Base-by-base conservation (phyloP, 2,888 invertebrate species). In the Zootermopsis nevadensis region DNA sequence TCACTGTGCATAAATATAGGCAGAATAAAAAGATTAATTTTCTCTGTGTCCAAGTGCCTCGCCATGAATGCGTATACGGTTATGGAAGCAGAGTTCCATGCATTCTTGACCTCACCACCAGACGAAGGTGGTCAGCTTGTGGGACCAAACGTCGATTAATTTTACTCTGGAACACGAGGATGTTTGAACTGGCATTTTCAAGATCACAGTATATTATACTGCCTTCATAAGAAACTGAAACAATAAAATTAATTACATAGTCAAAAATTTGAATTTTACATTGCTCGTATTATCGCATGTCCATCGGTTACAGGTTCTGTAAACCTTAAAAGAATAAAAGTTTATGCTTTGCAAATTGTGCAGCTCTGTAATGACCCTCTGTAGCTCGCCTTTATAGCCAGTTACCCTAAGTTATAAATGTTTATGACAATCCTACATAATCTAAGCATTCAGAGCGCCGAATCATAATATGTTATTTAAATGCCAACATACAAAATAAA, bases 341-440 rank as follows among this genome's bases (percentile, higher is more conserved):
- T n/a, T 60, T 60, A 60, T 60, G 10, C 27, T 60, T 12, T 12
- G 42, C 7, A 42, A 6, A 10, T 42, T 12, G 15, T 1, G 69
- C 30, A 30, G 69, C 33, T n/a, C 19, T 1, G 24, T 74, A 74
- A 74, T 38, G 38, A n/a, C 31, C 31, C 2, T 1, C 31, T 69
- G 2, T 69, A n/a, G 30, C 33, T 74, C 38, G 12, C 74, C 38
- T 74, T 74, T 74, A 74, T 38, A 74, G 72, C 72, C 72, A 72
- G 72, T 33, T 72, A 72, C 31, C 33, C 24, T 72, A 33, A 72
- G 38, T 74, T 24, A 38, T 74, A 74, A 74, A 74, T 3, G 0
- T 38, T 38, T 35, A 74, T 74, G 38, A 22, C 74, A 15, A 24
- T 74, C 7, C 74, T 74, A 38, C 74, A 24, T 35, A 33, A 60